Conservation (phyloP, 2,888 invertebrate genomes). For the Entomobrya proxima region DNA sequence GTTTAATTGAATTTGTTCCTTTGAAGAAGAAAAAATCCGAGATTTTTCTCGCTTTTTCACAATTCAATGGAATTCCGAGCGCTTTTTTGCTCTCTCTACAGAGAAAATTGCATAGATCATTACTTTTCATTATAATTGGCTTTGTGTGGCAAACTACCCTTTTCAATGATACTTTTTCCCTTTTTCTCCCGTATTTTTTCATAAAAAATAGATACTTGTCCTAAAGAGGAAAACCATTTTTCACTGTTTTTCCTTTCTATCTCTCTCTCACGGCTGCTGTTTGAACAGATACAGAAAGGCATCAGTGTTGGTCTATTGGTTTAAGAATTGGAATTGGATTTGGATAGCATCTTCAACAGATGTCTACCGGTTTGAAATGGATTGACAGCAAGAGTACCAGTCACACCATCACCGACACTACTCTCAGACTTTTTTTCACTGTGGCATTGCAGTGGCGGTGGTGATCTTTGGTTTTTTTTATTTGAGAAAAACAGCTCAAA, state of each 20-base stretch:
- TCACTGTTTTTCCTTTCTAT: not conserved
- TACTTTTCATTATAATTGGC: conserved; percentile 8
- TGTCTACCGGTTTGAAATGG: conserved; percentile 47
- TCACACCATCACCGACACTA: no score
- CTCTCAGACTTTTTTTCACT: not conserved
- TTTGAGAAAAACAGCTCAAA: not conserved
- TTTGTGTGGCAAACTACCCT: not conserved
- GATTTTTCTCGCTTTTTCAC: not conserved
- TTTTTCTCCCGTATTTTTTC: not conserved
- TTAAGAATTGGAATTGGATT: conserved; percentile 15
- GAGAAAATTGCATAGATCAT: not conserved
- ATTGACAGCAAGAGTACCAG: conserved; percentile 27
- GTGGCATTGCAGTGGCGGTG: not conserved
- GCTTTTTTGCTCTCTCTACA: not conserved
- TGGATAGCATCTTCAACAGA: conserved; percentile 47
- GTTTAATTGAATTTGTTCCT: conserved; percentile 7
- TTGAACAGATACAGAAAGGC: not conserved
- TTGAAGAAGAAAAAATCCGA: not conserved
- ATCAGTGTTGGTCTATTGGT: not conserved
- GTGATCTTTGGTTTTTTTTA: not conserved
- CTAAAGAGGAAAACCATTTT: not conserved
- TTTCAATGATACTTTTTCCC: not conserved
- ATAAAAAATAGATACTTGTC: not conserved
- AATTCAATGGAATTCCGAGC: not conserved
- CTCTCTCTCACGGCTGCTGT: not conserved